phyloP scores from a whole-genome alignment of 2,113 vertebrate species.

The Thinocorus orbignyianus region DNA sequence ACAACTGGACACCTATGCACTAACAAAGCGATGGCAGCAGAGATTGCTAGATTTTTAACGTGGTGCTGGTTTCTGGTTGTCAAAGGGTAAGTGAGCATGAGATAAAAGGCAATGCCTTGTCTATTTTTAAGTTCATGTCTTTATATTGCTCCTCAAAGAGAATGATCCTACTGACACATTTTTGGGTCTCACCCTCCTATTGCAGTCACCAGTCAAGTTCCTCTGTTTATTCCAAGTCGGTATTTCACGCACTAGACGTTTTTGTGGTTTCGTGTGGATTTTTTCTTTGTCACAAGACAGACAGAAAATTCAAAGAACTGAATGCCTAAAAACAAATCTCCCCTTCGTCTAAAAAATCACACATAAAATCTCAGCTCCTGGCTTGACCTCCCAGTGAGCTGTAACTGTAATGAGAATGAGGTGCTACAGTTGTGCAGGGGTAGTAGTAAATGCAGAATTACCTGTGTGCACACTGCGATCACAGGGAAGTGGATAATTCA shows the following conservation, averaged over 20 bases:
- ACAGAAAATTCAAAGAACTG: neutral
- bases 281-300: neutral
- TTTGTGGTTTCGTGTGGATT: neutral
- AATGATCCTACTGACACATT: neutral
- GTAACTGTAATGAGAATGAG: neutral
- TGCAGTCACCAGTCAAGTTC: neutral
- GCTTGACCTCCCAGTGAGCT: neutral
- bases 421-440: neutral
- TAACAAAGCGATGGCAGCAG: neutral
- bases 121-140: neutral
- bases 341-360: neutral
- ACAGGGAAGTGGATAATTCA: neutral
- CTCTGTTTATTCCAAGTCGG: neutral
- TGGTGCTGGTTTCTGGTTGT: neutral
- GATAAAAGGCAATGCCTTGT: neutral
- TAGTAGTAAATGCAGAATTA: neutral
- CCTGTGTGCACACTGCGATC: neutral
- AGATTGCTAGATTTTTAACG: neutral
- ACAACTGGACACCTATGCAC: neutral
- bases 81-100: neutral
- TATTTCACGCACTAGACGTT: neutral
- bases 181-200: neutral
- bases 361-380: neutral
- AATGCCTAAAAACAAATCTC: neutral
- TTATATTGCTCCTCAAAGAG: neutral